Evolutionary conservation across 2,113 vertebrate genomes (phyloP).

Genomic region (Equus quagga): DNA sequence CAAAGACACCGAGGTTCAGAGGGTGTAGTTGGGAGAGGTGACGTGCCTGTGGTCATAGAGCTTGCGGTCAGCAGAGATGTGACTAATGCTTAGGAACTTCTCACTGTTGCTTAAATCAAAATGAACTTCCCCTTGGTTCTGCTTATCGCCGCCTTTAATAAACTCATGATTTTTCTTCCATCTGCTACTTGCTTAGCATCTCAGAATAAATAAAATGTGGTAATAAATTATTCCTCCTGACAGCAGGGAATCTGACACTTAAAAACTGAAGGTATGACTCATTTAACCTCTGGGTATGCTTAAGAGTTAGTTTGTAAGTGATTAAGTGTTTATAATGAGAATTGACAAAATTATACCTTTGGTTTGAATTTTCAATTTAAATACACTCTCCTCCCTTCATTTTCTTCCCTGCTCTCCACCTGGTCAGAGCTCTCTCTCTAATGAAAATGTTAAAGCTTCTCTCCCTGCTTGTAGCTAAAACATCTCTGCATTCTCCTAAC

Average conservation of each 20-base stretch:
- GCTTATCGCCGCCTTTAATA: background rate
- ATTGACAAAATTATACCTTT: background rate
- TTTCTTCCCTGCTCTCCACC: background rate
- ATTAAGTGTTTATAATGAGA: constrained; percentile 22
- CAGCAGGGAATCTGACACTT: background rate
- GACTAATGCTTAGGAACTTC: no score
- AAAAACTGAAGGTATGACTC: constrained; percentile 39
- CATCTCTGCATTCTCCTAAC: background rate
- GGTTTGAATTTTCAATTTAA: constrained; percentile 33
- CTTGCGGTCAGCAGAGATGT: background rate
- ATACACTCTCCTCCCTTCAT: background rate
- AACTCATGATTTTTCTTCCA: constrained; percentile 17
- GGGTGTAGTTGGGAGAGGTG: background rate
- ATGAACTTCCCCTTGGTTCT: background rate
- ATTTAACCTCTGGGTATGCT: constrained; percentile 13
- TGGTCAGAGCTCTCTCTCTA: background rate
- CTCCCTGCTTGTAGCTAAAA: background rate
- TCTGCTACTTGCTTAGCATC: background rate
- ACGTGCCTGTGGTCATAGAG: background rate
- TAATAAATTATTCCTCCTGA: background rate
- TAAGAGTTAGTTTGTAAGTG: constrained; percentile 39
- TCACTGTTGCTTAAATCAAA: background rate
- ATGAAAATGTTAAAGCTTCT: background rate
- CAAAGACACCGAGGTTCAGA: background rate
- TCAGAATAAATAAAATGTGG: constrained; percentile 47